Base-by-base conservation (phyloP, 2,797 vertebrate species). In the Thalassophryne amazonica region DNA sequence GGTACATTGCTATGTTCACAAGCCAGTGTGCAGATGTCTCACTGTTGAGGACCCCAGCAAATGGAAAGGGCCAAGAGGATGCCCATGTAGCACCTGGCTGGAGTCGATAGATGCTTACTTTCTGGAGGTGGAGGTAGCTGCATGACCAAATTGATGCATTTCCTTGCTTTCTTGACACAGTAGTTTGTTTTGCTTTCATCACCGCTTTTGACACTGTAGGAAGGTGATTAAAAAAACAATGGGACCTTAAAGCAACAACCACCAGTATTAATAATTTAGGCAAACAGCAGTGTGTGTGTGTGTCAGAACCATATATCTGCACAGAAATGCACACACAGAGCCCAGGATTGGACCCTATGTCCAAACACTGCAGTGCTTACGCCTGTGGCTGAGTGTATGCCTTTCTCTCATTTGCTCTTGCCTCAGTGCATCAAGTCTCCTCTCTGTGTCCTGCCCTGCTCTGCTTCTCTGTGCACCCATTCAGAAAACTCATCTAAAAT, bases 401-500 rank as follows among this genome's bases (percentile, higher is more conserved):
- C 18, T 53, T 60, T 51, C 27, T 17, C 38, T 55, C 40, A 28
- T 19, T 41, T 39, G 25, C 25, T 25, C 45, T 62, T 58, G 48
- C 60, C 50, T 65, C 48, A 16, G 39, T 64, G 38, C 41, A 9
- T 69, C 49, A 18, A 40, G 33, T 60, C 58, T 63, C 74, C 58
- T 65, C 69, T 61, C 69, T 58, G n/a, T 23, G 70, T 54, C 59
- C 59, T 75, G 49, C 63, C 72, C 60, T 3, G 19, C 55, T 60
- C 45, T 22, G 59, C 47, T 48, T 46, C 37, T 41, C 45, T 69
- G 66, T 53, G 67, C 78, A 74, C 13, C 62, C 78, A 60, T 64
- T 81, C 71, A 79, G 76, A 80, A 81, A 75, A 51, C 45, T 49
- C 38, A 28, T 30, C 35, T 45, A 36, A 37, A 43, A 60, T 59